Evolutionary conservation across 2,113 vertebrate genomes (phyloP).

Genomic region (Riparia riparia): DNA sequence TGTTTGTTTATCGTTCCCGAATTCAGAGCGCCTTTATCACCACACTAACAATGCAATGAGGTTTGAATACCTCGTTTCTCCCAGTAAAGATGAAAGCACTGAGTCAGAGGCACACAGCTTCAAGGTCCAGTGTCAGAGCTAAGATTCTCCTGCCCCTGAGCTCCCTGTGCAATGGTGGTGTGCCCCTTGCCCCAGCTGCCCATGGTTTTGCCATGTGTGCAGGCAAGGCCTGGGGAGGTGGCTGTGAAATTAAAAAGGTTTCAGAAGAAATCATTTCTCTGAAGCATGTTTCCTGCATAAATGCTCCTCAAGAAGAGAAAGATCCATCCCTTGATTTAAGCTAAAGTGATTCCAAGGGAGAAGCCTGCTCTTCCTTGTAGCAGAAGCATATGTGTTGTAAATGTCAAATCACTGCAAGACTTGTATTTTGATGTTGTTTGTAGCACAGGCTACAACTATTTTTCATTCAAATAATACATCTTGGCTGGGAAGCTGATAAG

Average conservation of each 20-base stretch:
- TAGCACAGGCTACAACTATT: neutral
- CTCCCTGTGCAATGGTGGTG: neutral
- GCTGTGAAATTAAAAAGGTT: neutral
- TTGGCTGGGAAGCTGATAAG: neutral
- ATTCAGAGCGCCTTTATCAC: neutral
- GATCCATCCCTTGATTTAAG: neutral
- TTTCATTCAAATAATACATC: neutral
- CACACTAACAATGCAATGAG: neutral
- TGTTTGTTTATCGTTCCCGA: neutral
- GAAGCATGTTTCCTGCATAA: neutral
- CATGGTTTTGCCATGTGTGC: neutral
- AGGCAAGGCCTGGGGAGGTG: neutral
- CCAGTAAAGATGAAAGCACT: neutral
- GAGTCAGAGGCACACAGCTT: neutral
- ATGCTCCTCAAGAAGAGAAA: neutral
- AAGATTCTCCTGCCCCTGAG: neutral
- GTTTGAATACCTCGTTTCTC: rapidly evolving
- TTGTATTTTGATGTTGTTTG: neutral
- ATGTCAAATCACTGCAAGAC: neutral
- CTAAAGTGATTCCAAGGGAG: neutral
- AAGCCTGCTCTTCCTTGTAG: neutral
- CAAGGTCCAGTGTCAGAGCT: neutral
- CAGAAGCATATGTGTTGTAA: neutral
- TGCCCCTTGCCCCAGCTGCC: neutral
- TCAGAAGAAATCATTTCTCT: neutral